Evolutionary conservation across 2,888 invertebrate genomes (phyloP), one percentile per base, ranked within the genome.

Genomic region (Caenorhabditis parvicauda): DNA sequence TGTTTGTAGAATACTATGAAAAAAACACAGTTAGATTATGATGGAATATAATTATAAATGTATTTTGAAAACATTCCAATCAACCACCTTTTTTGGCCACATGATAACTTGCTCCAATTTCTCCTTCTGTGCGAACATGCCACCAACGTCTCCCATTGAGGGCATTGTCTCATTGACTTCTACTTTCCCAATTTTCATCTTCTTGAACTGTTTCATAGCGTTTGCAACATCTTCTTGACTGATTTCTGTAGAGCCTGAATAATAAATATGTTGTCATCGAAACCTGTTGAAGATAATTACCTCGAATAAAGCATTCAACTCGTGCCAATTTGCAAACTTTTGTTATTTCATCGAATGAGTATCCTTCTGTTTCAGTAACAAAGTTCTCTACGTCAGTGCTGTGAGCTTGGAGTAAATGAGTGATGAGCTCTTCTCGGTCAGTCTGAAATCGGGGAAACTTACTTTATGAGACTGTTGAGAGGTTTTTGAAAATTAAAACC

Each of bases 61-160:
- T n/a, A 21, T 38, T 21, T 41, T 21, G 19, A 27, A 27, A 58
- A 22, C 19, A 27, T n/a, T 24, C 24, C 21, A 5, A 14, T 57
- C 24, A 32, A 51, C 14, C 12, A 73, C 74, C 62, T 74, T 75
- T 45, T 58, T 65, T 1, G 79, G 77, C 79, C 77, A 79, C 4
- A 79, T 45, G 28, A 78, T 66, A 6, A 78, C 72, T 47, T 77
- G 74, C 17, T 60, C 65, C 39, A 79, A 47, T 6, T 66, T 53
- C 37, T 63, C 56, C 42, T 78, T 78, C 24, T 73, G 71, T 14
- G 50, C 59, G 24, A 59, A 54, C 67, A 75, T 67, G 12, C 78
- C 78, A 6, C 73, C 77, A 32, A 77, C 74, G 50, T 75, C 70
- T 14, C 51, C 42, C 32, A 70, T 24, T 29, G 54, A 54, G 43